Evolutionary conservation across 2,888 invertebrate species (phyloP), one percentile per base, ranked within the genome.

Genomic region (Rotaria magnacalcarata): DNA sequence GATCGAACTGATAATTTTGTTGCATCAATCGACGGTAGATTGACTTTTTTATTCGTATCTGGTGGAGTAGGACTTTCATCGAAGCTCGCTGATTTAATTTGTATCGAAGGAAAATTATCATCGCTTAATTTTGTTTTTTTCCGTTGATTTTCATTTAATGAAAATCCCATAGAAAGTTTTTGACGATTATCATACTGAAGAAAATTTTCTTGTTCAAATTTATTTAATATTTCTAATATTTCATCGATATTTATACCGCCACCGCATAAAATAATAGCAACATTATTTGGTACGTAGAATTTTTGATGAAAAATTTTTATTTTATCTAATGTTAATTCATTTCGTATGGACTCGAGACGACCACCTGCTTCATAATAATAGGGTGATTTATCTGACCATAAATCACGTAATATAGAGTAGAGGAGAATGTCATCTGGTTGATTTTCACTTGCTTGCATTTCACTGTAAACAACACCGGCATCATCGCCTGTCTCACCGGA

Each of bases 401-500:
- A 93, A 5, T 93, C 93, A 88, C 94, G 92, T 41, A 93, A 90
- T 90, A 95, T 91, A 88, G 93, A 93, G 86, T 93, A 91, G 88
- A 94, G 93, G 87, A 94, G 93, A 87, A 94, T 92, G 87, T 93
- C 93, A 89, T 95, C 94, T 8, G 94, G 94, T n/a, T 93, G 93
- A 90, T 95, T 95, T 90, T 96, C 96, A 54, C 93, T 90, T 0
- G 94, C 95, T 91, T 96, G 96, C 95, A 96, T 96, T 92, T 97
- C 96, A 91, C 95, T 95, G 90, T 96, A 96, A n/a, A 96, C 96
- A 24, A 96, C 95, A 34, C 97, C 97, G 21, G 94, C 95, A 92
- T 97, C 94, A 88, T 95, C 94, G 0, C 96, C 96, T 14, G 67
- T 67, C 87, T 95, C 94, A 0, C 94, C 95, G 89, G 95, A 95